These are phyloP conservation scores for Promerops cafer DNA, from an alignment of 2,113 vertebrate species.

Conservation along the genomic window DNA sequence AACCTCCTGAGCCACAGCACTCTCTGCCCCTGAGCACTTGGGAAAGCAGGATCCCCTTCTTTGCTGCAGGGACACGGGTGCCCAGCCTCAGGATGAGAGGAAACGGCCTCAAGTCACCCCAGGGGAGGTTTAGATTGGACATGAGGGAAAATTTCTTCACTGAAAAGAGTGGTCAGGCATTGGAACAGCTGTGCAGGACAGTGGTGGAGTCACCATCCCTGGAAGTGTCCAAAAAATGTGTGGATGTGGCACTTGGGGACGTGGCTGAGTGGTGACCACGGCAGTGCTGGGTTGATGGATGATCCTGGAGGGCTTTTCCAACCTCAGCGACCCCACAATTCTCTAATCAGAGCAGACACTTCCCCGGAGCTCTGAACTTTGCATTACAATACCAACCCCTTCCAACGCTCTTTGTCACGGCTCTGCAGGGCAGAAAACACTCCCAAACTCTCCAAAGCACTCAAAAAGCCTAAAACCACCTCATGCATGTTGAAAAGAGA, in stretches of 20 bases:
- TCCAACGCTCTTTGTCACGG: accelerated
- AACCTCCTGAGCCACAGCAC: neutral
- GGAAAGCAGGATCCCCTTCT: neutral
- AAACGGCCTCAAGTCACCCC: neutral
- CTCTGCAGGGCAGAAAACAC: neutral
- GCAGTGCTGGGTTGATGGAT: neutral
- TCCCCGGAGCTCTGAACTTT: neutral
- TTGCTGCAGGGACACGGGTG: neutral
- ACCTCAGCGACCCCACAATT: neutral
- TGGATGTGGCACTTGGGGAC: neutral
- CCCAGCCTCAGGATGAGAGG: neutral
- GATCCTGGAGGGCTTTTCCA: neutral
- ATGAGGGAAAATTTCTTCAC: neutral
- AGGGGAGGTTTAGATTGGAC: neutral
- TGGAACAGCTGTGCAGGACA: neutral
- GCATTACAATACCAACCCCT: neutral
- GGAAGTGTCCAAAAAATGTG: neutral
- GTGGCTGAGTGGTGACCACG: neutral
- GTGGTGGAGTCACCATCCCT: neutral
- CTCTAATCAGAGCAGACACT: neutral
- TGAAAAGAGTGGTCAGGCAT: neutral
- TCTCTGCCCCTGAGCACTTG: neutral
- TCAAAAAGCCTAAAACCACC: neutral
- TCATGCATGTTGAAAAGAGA: neutral
- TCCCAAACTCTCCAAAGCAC: neutral